These are phyloP conservation scores for Tupaia chinensis DNA, from an alignment of 2,113 vertebrate species.

Conservation along the genomic window DNA sequence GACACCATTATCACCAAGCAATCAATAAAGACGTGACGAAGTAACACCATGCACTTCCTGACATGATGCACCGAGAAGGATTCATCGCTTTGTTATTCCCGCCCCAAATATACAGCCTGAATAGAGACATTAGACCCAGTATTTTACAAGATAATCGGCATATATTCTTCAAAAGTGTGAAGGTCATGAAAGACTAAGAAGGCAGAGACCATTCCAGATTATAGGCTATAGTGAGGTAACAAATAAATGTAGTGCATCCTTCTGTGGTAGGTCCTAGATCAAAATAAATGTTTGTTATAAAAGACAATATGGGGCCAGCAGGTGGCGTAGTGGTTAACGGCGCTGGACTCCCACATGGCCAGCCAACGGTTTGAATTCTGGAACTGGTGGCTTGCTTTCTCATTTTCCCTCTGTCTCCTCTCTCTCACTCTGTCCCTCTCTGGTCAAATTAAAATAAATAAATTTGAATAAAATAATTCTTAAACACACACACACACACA, in stretches of 20 bases:
- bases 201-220: neutral
- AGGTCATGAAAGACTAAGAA: neutral
- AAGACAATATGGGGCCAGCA: neutral
- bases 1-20: neutral
- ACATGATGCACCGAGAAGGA: neutral
- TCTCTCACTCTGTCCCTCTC: too few relatives aligned
- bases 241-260: neutral
- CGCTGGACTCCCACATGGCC: too few relatives aligned
- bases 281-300: neutral
- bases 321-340: too few relatives aligned
- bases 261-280: neutral
- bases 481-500: too few relatives aligned
- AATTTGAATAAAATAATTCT: too few relatives aligned
- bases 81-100: neutral
- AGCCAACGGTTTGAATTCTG: too few relatives aligned
- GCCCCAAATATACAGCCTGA: neutral
- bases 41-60: neutral
- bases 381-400: too few relatives aligned
- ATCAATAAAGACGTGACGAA: neutral
- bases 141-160: neutral
- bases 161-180: neutral
- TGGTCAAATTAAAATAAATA: too few relatives aligned
- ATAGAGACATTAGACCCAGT: neutral
- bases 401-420: too few relatives aligned
- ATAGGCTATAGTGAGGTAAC: neutral